Base-by-base conservation (phyloP, 2,113 vertebrate species). In the Eonycteris spelaea region DNA sequence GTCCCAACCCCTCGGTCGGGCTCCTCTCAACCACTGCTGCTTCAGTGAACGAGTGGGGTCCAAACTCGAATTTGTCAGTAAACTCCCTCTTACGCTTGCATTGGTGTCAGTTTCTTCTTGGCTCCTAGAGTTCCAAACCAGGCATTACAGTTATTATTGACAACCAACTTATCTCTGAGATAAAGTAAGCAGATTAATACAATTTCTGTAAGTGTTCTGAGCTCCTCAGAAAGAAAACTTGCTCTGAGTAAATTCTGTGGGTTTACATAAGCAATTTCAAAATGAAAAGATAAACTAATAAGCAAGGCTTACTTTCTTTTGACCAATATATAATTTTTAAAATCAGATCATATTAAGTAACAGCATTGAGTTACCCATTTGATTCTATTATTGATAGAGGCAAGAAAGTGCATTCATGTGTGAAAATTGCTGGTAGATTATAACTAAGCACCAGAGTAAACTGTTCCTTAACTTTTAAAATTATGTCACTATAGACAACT, bases 321-420 rank as follows among this genome's bases (percentile, higher is more conserved):
- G 45, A 75, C 40, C 40, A 94, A 48, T 93, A 90, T 80, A 18
- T 84, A 95, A 74, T 59, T 95, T 30, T 91, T 79, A 53, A 84
- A 91, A 21, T 67, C 43, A 68, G 3, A 59, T 55, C 75, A 83
- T 92, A 84, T 68, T 92, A 51, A 82, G 67, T 38, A 45, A 40
- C 53, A 63, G 79, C 28, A 86, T 30, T 8, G 28, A 89, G 35
- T 84, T 90, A 78, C 51, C 83, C 28, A 86, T 61, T 84, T 90
- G 48, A 90, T 65, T 90, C 9, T 57, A 48, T 55, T 94, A 40
- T 61, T 87, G 75, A 74, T 28, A 90, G 63, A 92, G 33, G 33
- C 21, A 33, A 92, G 70, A 61, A 35, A 24, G 74, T 70, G 48
- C 43, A 79, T 61, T 96, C 86, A 40, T 10, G n/a, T 63, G n/a